phyloP scores from a whole-genome alignment of 1,140 invertebrate genomes.

The Trinorchestia longiramus region DNA sequence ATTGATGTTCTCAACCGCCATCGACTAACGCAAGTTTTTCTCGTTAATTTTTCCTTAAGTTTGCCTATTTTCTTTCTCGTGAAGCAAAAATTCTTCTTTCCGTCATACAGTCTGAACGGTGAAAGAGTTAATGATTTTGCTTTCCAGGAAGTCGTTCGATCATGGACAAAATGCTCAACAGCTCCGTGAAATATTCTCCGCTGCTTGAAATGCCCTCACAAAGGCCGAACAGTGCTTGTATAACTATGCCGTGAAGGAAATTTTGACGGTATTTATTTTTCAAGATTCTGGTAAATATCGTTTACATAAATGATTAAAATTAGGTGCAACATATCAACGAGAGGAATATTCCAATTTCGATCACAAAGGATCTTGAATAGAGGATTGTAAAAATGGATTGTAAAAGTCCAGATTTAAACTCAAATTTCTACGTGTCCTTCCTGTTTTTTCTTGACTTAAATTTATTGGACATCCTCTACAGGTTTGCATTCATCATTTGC shows the following conservation, averaged over 20 bases:
- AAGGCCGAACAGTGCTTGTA: neutral
- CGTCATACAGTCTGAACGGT: conserved; percentile 26
- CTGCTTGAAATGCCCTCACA: conserved; percentile 1
- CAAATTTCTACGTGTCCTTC: neutral
- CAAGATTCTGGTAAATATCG: neutral
- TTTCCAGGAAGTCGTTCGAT: neutral
- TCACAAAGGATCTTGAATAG: neutral
- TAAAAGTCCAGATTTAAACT: neutral
- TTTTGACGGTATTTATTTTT: neutral
- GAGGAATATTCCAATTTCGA: neutral
- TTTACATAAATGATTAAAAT: neutral
- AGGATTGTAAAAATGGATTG: neutral
- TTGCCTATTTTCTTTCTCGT: neutral
- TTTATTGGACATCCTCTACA: neutral
- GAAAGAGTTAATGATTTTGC: neutral
- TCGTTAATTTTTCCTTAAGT: neutral
- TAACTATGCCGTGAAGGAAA: neutral
- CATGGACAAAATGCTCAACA: neutral
- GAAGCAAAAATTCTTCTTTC: neutral
- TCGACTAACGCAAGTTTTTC: neutral
- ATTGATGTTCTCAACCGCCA: neutral
- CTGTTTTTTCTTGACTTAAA: neutral
- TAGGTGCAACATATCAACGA: neutral
- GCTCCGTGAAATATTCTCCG: neutral
- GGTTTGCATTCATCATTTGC: neutral